Base-by-base conservation (phyloP, 2,797 vertebrate genomes). In the Lagodon rhomboides region DNA sequence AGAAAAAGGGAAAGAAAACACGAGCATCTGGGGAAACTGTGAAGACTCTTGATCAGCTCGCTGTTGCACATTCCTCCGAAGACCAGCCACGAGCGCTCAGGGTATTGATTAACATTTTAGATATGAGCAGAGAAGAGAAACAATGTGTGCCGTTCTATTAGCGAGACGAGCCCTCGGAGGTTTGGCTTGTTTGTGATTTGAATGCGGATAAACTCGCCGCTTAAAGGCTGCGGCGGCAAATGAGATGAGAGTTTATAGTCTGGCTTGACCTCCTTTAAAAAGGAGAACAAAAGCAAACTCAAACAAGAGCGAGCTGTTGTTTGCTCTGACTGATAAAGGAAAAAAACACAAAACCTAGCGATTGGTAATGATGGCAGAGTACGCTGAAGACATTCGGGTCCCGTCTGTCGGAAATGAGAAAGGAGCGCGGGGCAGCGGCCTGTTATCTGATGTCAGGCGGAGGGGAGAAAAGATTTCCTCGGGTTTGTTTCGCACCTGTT, bases 41-140 rank as follows among this genome's bases (percentile, higher is more conserved):
- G 27, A 61, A 61, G 44, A 69, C 56, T 58, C 3, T 68, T 47
- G 58, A 86, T 87, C 41, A 64, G 80, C 18, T 82, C 50, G 12
- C 72, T 73, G 68, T 47, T 74, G 67, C 71, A 70, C 73, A 75
- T 85, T 86, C 77, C 82, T 85, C 80, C 51, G 12, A 77, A 78
- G 68, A 86, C 25, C 73, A 61, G 51, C 71, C 78, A 68, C 63
- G 4, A 47, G 58, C 81, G 65, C 75, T 53, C 30, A 2, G 72
- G 84, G 69, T 88, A 83, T 85, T 82, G 88, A 90, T 89, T 89
- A 91, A 88, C 89, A 85, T 87, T 88, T 90, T 66, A 87, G 80
- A 86, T 84, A 76, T 64, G 63, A 84, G 75, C 79, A 50, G 68
- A 76, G 66, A 60, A 27, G 61, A 82, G 47, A 67, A 83, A 79